A percentile compares a stretch with the other conserved stretches of the same genome.
Evolutionary conservation across 2,113 vertebrate species (phyloP).

Genomic region (Melanocharis versteri): DNA sequence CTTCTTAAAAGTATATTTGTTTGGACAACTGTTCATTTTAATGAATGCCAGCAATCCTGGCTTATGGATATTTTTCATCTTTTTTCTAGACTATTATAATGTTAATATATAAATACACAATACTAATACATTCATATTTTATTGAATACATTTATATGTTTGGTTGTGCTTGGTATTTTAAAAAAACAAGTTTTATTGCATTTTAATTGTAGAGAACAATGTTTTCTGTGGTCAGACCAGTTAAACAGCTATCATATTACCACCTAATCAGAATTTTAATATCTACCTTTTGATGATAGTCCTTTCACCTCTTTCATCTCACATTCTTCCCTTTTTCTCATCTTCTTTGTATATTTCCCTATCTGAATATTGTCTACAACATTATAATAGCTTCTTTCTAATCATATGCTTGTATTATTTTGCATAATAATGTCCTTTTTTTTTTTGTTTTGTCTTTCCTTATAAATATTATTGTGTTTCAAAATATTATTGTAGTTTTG

Average conservation of each 20-base stretch:
- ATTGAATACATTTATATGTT: background rate
- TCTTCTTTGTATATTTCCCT: background rate
- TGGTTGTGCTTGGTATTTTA: background rate
- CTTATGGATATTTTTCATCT: background rate
- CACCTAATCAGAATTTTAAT: background rate
- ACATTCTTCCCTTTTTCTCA: background rate
- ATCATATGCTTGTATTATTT: background rate
- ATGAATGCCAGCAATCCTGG: background rate
- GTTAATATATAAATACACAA: background rate
- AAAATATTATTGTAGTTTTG: background rate
- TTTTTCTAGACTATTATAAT: background rate
- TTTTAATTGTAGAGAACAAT: background rate
- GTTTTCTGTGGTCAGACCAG: background rate
- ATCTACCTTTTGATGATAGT: background rate
- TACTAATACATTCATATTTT: background rate
- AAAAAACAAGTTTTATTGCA: background rate
- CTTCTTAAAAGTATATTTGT: background rate
- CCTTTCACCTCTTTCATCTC: background rate
- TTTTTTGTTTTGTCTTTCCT: background rate
- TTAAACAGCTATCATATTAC: background rate
- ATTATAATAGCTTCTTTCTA: background rate
- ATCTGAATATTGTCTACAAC: background rate
- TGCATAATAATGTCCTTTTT: background rate
- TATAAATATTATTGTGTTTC: background rate
- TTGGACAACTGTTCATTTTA: background rate